Base-by-base conservation (phyloP, 1,140 invertebrate species). In the Heliconius nattereri region DNA sequence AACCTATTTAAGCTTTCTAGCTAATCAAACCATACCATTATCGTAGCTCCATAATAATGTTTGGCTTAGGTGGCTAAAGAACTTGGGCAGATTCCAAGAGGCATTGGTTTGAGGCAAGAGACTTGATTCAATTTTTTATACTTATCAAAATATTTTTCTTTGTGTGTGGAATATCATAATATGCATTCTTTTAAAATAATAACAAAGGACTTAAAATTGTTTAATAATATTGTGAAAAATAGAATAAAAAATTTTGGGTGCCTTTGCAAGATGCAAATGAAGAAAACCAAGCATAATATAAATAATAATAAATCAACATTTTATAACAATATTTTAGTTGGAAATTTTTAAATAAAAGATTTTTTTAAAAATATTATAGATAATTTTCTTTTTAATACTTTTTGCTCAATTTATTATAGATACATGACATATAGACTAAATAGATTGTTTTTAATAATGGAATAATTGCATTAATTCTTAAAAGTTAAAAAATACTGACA, bases 381-480 rank as follows among this genome's bases (percentile, higher is more conserved):
- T 57, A 20, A 57, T 26, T 26, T 23, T 57, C 2, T 57, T 23
- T 57, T n/a, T n/a, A n/a, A 57, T 57, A 57, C n/a, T 57, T 57
- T 66, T 66, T 66, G 57, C 57, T 66, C 57, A 66, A 66, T 66
- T 66, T 66, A 26, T 66, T 66, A 66, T 66, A 66, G 57, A 66
- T 66, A 66, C 57, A 66, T 29, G 57, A 66, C 57, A 66, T 66
- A 66, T 29, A 66, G 23, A 66, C 26, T 66, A 66, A 66, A 66
- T 66, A 66, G n/a, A 11, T 13, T 26, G 9, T 23, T 66, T 13
- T 26, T 29, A 26, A 29, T 66, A 26, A 66, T 3, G 26, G 60
- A 66, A 26, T 5, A 29, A 66, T 66, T 23, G 9, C 9, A 7
- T 66, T 66, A 26, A 66, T 66, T 1, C 23, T 45, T 11, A 23